Base-by-base conservation (phyloP, 2,113 vertebrate species). In the Chloroceryle aenea region DNA sequence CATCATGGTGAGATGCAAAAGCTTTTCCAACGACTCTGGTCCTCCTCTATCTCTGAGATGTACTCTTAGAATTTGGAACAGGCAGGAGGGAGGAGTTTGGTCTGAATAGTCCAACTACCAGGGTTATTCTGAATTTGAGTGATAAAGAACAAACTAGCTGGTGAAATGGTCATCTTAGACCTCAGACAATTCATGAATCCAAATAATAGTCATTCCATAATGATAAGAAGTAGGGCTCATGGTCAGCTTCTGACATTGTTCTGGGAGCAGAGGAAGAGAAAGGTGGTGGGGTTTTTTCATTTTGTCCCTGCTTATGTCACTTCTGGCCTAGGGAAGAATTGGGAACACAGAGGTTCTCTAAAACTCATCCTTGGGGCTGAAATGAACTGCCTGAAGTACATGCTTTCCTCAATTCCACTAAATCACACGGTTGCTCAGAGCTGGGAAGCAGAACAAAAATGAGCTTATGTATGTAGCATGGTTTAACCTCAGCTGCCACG, bases 281-380 rank as follows among this genome's bases (percentile, higher is more conserved):
- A 62, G 45, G 45, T 47, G 45, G 45, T 0, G 12, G 3, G 3
- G 1, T 3, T 8, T 13, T 4, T 29, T 8, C 20, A 12, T 64
- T 76, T 73, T 58, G 15, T 9, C 22, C n/a, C 77, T 84, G 7
- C 32, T 86, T 56, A 21, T 47, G 23, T 2, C 20, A 56, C 32
- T 71, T 77, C 50, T 63, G 25, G 27, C 61, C 6, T 5, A 14
- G 30, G 16, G 11, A 50, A 67, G 20, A 71, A 50, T 3, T 58
- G 5, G 6, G 61, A 83, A 81, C 2, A 1, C 32, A 29, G 18
- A 50, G 5, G 12, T 4, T 30, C 34, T 61, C 52, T 67, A 67
- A 89, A 63, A 1, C 15, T 59, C 26, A 48, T 4, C 32, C 16
- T 10, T 48, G 26, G 4, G 17, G 12, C 7, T 71, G 73, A 85